Evolutionary conservation across 1,140 invertebrate genomes (phyloP), one percentile per base, ranked within the genome.

Genomic region (Amyelois transitella): DNA sequence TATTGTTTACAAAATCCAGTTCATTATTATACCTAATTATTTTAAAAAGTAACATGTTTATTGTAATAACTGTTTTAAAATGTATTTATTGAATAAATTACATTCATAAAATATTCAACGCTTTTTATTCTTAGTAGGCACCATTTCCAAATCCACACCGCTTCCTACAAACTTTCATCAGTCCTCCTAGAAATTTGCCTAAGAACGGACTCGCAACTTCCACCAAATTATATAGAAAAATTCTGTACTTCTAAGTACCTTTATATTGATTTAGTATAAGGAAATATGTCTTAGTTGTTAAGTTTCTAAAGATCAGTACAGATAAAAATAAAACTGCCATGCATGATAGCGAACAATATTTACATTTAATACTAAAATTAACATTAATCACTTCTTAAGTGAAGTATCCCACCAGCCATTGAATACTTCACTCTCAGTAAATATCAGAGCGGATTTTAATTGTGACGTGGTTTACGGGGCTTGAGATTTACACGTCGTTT

Each of bases 61-160:
- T 71, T 79, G 72, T 68, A 75, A 72, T 70, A 83, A 78, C 76
- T 87, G 84, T 86, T 87, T 79, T 84, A 79, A 77, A 85, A 87
- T 83, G 79, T 86, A 85, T 87, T 85, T 87, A 87, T 87, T 87
- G 75, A 75, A 77, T 81, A 81, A 74, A 81, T 74, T 85, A 81
- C 58, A 85, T 81, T 72, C 60, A 77, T 72, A 52, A 63, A 74
- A 68, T 69, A 72, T 63, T 59, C 59, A 24, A 5, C 8, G 22
- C 8, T 24, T 24, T 24, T 24, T 24, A 24, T 24, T 24, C 3
- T 24, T 24, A 24, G 22, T 24, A 24, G 4, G 4, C 8, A 24
- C 22, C 22, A 38, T 38, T 38, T 32, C 4, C n/a, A n/a, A n/a
- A n/a, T n/a, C n/a, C n/a, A n/a, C n/a, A n/a, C n/a, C n/a, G n/a